Base-by-base conservation (phyloP, 2,888 invertebrate genomes). In the Lepidochrysops patricia region DNA sequence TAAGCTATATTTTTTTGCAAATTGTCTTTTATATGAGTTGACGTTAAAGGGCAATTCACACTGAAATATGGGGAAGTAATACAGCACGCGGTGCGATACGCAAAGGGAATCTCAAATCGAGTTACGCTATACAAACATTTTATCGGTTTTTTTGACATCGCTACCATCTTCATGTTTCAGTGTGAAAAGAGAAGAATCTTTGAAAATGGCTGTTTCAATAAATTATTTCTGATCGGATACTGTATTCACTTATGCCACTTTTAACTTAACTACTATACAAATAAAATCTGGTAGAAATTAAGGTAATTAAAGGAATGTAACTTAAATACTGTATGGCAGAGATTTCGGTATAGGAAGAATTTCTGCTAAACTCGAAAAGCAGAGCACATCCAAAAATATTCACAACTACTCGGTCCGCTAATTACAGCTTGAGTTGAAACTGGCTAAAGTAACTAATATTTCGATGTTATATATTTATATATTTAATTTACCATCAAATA, bases 311-410 rank as follows among this genome's bases (percentile, higher is more conserved):
- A 82, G 79, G 82, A 85, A 85, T 84, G 80, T 74, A 63, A 67
- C 67, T 78, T 78, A 88, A 89, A 89, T 89, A 89, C 88, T 88
- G 87, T 86, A 87, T 86, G 88, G 88, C 85, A 80, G 83, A 89
- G 82, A 82, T 84, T 80, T 65, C 65, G 67, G 68, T 65, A 68
- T 50, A 52, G 58, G 35, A 58, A 35, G 19, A 12, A 64, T 49
- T 35, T 66, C 66, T 64, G 66, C 62, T 64, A 64, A 67, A 72
- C 70, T 70, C 70, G 75, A 72, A 75, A 72, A 75, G n/a, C 50
- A 52, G 9, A 15, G 19, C 29, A 54, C 2, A 54, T 32, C 32
- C 29, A 15, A 54, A 13, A 9, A 12, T 25, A 54, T n/a, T 54
- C 32, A 9, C 19, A 43, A 9, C 54, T 29, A 54, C 19, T 19